Percentiles rank a stretch among this genome's conserved stretches.
phyloP scores from a whole-genome alignment of 2,113 vertebrate species.

The Pelmatolapia mariae region DNA sequence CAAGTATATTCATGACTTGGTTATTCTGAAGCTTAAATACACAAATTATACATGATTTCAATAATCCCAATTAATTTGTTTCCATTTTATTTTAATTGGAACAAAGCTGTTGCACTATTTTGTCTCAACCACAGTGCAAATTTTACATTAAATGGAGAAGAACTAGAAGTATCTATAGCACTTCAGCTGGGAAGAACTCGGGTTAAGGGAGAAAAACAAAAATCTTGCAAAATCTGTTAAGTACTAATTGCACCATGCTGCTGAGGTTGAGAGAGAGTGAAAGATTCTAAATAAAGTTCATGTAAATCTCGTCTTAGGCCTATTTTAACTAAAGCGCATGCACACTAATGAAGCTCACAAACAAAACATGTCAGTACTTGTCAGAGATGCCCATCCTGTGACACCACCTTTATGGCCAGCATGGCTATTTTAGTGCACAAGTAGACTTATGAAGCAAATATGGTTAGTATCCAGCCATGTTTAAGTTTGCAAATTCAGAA shows the following conservation, averaged over 20 bases:
- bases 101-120: neutral
- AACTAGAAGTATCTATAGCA: neutral
- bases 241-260: conserved; percentile 2
- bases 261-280: neutral
- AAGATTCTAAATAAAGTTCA: neutral
- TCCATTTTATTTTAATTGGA: neutral
- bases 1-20: neutral
- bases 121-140: neutral
- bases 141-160: neutral
- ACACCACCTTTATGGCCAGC: neutral
- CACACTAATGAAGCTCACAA: conserved; percentile 23
- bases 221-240: neutral
- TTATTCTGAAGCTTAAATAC: neutral
- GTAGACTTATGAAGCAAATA: neutral
- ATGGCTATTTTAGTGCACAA: neutral
- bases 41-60: neutral
- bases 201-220: neutral
- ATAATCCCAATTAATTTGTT: neutral
- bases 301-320: neutral
- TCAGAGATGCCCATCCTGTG: neutral
- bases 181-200: neutral
- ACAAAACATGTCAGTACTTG: neutral
- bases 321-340: conserved; percentile 45
- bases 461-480: neutral
- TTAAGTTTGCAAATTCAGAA: neutral